Conservation (phyloP, 2,797 vertebrate genomes). For the Odontamblyopus rebecca region DNA sequence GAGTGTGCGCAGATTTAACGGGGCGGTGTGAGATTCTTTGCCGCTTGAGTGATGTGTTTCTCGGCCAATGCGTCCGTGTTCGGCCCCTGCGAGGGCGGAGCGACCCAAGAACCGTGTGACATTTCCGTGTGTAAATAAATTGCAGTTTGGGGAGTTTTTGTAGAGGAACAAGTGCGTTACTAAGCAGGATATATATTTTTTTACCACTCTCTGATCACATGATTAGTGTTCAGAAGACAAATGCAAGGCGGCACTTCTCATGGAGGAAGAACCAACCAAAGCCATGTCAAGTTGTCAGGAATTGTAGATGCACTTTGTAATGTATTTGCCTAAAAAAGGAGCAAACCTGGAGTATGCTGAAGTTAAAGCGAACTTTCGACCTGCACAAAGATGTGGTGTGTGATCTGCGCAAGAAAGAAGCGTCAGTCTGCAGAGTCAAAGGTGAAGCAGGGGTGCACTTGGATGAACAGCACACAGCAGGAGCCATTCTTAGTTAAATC, state of each 20-base stretch:
- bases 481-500: background rate
- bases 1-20: constrained; percentile 19
- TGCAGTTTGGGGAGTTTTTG: background rate
- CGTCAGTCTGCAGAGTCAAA: constrained; percentile 58
- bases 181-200: background rate
- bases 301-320: background rate
- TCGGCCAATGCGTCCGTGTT: constrained; percentile 46
- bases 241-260: constrained; percentile 31
- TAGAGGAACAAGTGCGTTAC: constrained; percentile 10
- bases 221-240: constrained; percentile 29
- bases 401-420: constrained; percentile 70
- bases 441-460: constrained; percentile 65
- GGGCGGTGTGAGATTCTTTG: constrained; percentile 56
- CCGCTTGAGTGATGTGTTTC: constrained; percentile 35
- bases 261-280: constrained; percentile 1
- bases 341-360: constrained; percentile 60
- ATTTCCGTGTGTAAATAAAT: constrained; percentile 58
- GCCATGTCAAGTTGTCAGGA: background rate
- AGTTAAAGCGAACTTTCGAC: constrained; percentile 64
- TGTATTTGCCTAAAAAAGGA: background rate
- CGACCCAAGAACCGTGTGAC: constrained; percentile 3
- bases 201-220: constrained; percentile 52
- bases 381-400: constrained; percentile 69
- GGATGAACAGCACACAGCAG: background rate
- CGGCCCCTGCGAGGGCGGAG: constrained; percentile 38